These are phyloP conservation scores for Falco punctatus DNA, from an alignment of 2,113 vertebrate species.

Conservation along the genomic window DNA sequence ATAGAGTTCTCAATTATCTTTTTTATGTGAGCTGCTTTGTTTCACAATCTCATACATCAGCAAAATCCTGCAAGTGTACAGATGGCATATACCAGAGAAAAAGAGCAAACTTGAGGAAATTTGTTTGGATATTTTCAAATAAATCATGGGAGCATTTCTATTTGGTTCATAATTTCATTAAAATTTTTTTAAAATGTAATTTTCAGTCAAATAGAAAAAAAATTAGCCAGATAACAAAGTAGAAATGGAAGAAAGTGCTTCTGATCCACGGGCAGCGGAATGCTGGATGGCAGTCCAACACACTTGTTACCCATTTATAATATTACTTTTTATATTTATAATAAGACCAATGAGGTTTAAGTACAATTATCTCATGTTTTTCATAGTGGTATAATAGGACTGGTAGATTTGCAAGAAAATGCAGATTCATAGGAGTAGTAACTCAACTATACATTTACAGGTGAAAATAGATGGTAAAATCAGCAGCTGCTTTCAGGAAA, in stretches of 20 bases:
- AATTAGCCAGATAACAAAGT: not conserved
- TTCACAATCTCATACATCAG: constrained; percentile 26
- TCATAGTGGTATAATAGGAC: not conserved
- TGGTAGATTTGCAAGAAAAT: not conserved
- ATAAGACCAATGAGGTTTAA: not conserved
- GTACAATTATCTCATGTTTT: not conserved
- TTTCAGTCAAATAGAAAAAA: not conserved
- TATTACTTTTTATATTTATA: not conserved
- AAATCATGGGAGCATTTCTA: not conserved
- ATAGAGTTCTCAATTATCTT: constrained; percentile 23
- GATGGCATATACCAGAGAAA: constrained; percentile 15
- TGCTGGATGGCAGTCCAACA: not conserved
- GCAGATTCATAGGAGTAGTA: not conserved
- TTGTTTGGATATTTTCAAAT: not conserved
- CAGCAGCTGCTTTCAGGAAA: not conserved
- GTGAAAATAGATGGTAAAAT: not conserved
- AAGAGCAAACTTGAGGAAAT: constrained; percentile 15
- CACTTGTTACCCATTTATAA: not conserved
- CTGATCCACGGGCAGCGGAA: not conserved
- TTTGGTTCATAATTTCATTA: not conserved
- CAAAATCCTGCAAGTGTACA: constrained; percentile 38
- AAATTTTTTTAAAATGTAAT: not conserved
- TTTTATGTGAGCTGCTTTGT: constrained; percentile 42
- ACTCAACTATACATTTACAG: not conserved
- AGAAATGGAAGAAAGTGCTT: not conserved